Evolutionary conservation across 2,113 vertebrate genomes (phyloP), one percentile per base, ranked within the genome.

Genomic region (Chloebia gouldiae): DNA sequence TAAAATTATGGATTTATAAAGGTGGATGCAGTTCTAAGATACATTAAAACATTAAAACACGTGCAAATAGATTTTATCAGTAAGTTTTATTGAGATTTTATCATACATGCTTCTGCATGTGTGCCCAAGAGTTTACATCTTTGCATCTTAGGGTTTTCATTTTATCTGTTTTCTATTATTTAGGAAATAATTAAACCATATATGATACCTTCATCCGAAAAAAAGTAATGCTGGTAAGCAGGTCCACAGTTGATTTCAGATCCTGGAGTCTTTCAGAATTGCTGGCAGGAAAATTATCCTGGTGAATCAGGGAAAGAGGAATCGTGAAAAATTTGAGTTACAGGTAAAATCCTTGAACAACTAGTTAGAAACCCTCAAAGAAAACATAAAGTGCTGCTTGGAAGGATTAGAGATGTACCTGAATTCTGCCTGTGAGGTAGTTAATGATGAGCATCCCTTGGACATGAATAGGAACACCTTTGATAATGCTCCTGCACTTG

Each of bases 271-370:
- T 98, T 94, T 99, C 99, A 16, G 98, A 97, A 94, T 99, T 99
- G 93, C 98, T 98, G 76, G 99, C 99, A 64, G 99, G 99, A 93
- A 99, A 99, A 93, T 99, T 99, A 95, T 99, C 99, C 99, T 99
- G 76, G 72, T 76, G 79, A 91, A 94, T 84, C 13, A 93, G 66
- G 28, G 94, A 70, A 76, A 97, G 7, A 94, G 15, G 66, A 97
- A 94, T 86, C 11, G 13, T 23, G 22, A 1, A 35, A 75, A 47
- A 42, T 11, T 27, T 21, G 50, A 83, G 16, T 65, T 87, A 59
- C 8, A 66, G 35, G 17, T 49, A 57, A 63, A 35, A 69, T 53
- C 14, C 14, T 70, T n/a, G 17, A 86, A 61, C 6, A 49, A 17
- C 11, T 47, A 44, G 19, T 35, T n/a, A 65, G 53, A 76, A 77